Evolutionary conservation across 2,113 vertebrate species (phyloP).

Genomic region (Eubucco bourcierii): DNA sequence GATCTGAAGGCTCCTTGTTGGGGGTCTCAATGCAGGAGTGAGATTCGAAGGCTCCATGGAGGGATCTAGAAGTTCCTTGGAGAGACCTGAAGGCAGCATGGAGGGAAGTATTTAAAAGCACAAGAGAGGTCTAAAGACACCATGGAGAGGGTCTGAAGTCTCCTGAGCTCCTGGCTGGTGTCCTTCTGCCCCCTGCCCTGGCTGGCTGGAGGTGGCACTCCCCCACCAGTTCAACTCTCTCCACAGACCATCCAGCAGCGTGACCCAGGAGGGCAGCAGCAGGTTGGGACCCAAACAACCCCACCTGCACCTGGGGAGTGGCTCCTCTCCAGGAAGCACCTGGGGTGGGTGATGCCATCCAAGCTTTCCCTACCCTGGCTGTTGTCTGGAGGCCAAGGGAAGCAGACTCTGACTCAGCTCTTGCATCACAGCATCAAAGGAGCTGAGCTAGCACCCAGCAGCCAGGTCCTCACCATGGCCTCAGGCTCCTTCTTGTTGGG

Average conservation of each 20-base stretch:
- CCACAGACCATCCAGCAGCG: neutral
- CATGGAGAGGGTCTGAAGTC: neutral
- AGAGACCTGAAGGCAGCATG: too few relatives aligned
- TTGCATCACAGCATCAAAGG: neutral
- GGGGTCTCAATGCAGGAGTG: too few relatives aligned
- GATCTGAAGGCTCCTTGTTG: too few relatives aligned
- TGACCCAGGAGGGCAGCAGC: neutral
- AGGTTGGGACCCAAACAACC: neutral
- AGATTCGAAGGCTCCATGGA: too few relatives aligned
- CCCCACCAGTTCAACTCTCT: neutral
- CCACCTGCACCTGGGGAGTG: rapidly evolving
- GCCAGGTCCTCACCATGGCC: neutral
- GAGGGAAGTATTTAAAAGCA: too few relatives aligned
- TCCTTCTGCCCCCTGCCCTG: neutral
- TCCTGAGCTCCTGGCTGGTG: rapidly evolving
- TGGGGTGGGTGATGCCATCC: too few relatives aligned
- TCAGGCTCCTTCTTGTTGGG: neutral
- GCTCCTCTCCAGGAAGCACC: neutral
- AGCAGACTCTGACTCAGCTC: neutral
- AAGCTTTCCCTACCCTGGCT: too few relatives aligned
- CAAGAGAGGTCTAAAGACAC: too few relatives aligned
- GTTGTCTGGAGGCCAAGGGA: neutral
- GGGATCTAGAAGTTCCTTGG: too few relatives aligned
- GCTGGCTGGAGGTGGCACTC: neutral
- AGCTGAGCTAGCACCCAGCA: neutral